phyloP scores from a whole-genome alignment of 2,888 invertebrate genomes.

The Heliconius ethilla region DNA sequence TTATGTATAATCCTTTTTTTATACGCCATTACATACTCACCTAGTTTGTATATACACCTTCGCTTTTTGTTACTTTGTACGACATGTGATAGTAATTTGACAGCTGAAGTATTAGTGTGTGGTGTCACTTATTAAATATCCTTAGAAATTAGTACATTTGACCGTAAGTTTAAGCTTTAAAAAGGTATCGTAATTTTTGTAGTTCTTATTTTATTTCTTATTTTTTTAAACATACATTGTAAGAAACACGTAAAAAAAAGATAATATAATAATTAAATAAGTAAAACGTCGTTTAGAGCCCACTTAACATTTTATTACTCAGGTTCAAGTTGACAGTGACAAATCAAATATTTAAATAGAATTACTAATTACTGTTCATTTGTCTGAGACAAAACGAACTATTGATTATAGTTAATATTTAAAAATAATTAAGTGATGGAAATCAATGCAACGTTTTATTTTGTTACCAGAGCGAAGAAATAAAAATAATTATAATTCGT shows the following conservation, averaged over 20 bases:
- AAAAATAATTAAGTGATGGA: neutral
- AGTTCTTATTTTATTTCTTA: too few species aligned
- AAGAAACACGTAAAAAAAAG: neutral
- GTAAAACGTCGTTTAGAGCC: neutral
- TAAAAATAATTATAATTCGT: neutral
- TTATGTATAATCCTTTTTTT: conserved; percentile 6
- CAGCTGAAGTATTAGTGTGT: neutral
- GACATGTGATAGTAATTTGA: neutral
- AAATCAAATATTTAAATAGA: conserved; percentile 31
- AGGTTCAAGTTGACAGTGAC: conserved; percentile 22
- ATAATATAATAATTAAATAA: neutral
- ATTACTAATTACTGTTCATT: conserved; percentile 29
- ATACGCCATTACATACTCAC: neutral
- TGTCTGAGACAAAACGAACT: conserved; percentile 29
- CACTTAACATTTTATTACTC: neutral
- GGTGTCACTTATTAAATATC: neutral
- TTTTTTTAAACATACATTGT: too few species aligned
- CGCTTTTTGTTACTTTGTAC: conserved; percentile 1
- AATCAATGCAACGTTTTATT: neutral
- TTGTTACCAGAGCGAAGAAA: neutral
- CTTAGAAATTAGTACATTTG: neutral
- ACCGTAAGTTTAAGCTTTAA: neutral
- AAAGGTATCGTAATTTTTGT: too few species aligned
- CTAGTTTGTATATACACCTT: neutral
- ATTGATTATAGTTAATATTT: conserved; percentile 11